These are phyloP conservation scores for Nasua narica DNA, from an alignment of 2,797 vertebrate species.

Conservation along the genomic window DNA sequence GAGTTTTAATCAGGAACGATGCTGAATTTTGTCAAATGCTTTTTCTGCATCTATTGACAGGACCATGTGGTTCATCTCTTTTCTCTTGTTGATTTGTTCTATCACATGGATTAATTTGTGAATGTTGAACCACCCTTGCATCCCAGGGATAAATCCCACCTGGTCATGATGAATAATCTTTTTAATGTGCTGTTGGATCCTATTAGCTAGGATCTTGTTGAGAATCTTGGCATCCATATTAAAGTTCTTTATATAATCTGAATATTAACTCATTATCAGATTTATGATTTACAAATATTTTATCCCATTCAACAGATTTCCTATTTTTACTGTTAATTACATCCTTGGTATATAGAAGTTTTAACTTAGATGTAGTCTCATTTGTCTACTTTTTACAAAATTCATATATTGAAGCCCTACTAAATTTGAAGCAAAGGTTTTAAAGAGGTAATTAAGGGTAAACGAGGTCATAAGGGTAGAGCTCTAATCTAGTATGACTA, in stretches of 20 bases:
- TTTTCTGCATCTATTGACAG: too few species aligned
- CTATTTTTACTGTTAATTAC: neutral
- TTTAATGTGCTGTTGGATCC: too few species aligned
- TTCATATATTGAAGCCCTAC: neutral
- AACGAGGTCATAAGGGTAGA: neutral
- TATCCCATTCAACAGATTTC: neutral
- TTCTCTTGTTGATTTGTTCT: too few species aligned
- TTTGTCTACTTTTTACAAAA: neutral
- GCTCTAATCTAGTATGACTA: neutral
- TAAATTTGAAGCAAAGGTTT: neutral
- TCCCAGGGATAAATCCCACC: too few species aligned
- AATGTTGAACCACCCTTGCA: too few species aligned
- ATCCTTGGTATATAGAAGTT: neutral
- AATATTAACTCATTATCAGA: neutral
- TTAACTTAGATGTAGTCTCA: neutral
- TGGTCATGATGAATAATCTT: too few species aligned
- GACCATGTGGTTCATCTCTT: too few species aligned
- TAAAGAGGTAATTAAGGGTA: neutral
- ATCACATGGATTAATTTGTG: too few species aligned
- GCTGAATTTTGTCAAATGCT: too few species aligned
- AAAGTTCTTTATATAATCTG: neutral
- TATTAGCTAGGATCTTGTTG: too few species aligned
- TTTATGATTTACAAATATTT: neutral
- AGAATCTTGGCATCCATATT: too few species aligned
- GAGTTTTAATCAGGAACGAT: too few species aligned